Base-by-base conservation (phyloP, 2,797 vertebrate species). In the Myotis pilosus region DNA sequence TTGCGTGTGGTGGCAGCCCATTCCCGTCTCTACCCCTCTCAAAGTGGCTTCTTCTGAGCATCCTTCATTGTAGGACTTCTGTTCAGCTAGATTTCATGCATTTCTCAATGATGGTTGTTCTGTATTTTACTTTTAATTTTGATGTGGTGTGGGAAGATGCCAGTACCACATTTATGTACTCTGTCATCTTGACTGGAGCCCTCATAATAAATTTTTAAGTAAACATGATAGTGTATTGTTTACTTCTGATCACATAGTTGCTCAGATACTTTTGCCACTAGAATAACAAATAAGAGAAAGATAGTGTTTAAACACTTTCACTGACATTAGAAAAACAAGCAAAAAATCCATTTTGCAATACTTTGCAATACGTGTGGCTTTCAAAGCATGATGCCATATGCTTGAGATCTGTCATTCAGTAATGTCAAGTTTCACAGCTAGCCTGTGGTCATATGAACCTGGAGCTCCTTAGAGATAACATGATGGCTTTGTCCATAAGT, bases 261-360 rank as follows among this genome's bases (percentile, higher is more conserved):
- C 38, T 94, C 38, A 68, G 22, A 69, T 55, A 17, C 36, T 95
- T 94, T 92, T 89, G 30, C 16, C 17, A 66, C 30, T 78, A 23
- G 62, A 92, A 23, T 72, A 44, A 69, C 19, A 62, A 74, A 19
- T 86, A 55, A 94, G 83, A 90, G 68, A 72, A 89, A 71, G 85
- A 76, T 33, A 89, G 47, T 62, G 2, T 25, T 87, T 74, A 82
- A 92, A 92, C 33, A 1, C 55, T 91, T 76, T 11, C 23, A 8
- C 38, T 89, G 69, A 86, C 9, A 17, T 30, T 47, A 80, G 49
- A 69, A 69, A 53, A 82, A 20, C 76, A 64, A 62, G 62, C 38
- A 82, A 84, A 84, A 81, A 84, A 81, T 75, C 9, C 25, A 60
- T 71, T 86, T 83, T 49, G 36, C 16, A 28, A 62, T 49, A 19